Percentiles rank a stretch among this genome's conserved stretches.
phyloP scores from a whole-genome alignment of 2,888 invertebrate species.

The Zaprionus lineosus region DNA sequence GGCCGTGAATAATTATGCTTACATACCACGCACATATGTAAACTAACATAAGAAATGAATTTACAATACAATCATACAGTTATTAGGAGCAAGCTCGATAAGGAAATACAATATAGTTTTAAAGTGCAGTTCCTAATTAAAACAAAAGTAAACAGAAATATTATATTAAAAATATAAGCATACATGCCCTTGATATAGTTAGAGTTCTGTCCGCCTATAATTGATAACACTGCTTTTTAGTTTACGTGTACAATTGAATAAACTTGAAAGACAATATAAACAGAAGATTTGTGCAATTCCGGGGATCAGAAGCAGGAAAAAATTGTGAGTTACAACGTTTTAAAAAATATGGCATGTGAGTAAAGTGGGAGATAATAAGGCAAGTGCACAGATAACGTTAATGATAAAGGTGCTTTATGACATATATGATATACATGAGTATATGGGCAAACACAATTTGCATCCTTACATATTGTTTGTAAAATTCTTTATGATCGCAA shows the following conservation, averaged over 20 bases:
- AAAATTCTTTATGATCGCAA: too few relatives aligned
- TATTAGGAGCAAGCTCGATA: conserved; percentile 31
- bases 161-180: conserved; percentile 16
- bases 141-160: conserved; percentile 34
- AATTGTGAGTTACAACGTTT: neutral
- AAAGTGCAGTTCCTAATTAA: conserved; percentile 59
- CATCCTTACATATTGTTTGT: too few relatives aligned
- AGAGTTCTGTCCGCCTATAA: too few relatives aligned
- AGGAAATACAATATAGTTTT: conserved; percentile 49
- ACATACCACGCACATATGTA: neutral
- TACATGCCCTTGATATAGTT: conserved; percentile 2
- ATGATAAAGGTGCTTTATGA: neutral
- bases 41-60: too few relatives aligned
- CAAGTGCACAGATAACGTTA: conserved; percentile 2
- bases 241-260: conserved; percentile 9
- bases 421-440: neutral
- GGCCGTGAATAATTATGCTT: conserved; percentile 17
- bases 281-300: conserved; percentile 15
- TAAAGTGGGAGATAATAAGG: conserved; percentile 1
- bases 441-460: conserved; percentile 6
- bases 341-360: neutral
- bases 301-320: too few relatives aligned
- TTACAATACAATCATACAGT: too few relatives aligned
- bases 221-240: conserved; percentile 34
- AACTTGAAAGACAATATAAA: conserved; percentile 40